These are phyloP conservation scores for Zaprionus lachaisei DNA, from an alignment of 1,140 invertebrate species.

Conservation along the genomic window DNA sequence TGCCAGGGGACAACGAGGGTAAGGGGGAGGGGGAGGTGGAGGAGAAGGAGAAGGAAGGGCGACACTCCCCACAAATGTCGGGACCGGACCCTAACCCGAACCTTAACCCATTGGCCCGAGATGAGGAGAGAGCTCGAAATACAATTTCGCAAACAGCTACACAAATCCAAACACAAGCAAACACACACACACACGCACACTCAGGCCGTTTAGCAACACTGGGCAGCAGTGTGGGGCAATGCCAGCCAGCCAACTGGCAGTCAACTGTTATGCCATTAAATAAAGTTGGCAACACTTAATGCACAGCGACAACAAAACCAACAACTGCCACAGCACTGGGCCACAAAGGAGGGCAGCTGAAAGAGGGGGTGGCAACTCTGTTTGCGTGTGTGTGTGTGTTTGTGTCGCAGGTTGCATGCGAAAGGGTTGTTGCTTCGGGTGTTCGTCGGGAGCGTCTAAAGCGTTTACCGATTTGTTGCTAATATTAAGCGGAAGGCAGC, in stretches of 20 bases:
- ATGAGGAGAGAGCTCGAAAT: constrained; percentile 40
- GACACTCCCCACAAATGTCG: constrained; percentile 45
- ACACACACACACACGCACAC: constrained; percentile 9
- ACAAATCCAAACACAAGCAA: constrained; percentile 41
- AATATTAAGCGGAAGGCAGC: constrained; percentile 45
- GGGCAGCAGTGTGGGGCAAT: constrained; percentile 33
- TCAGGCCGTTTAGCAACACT: constrained; percentile 62
- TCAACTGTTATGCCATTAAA: constrained; percentile 84
- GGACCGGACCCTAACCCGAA: constrained; percentile 6
- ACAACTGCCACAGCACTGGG: constrained; percentile 59
- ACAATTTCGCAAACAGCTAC: constrained; percentile 55
- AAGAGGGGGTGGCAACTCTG: neutral
- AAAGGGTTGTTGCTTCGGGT: constrained; percentile 8
- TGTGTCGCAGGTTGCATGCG: neutral
- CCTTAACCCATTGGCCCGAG: constrained; percentile 19
- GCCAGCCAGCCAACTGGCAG: constrained; percentile 46
- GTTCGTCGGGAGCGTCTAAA: constrained; percentile 26
- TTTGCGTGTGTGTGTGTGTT: constrained; percentile 7
- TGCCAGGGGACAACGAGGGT: neutral
- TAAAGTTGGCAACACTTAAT: constrained; percentile 84
- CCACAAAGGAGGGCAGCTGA: constrained; percentile 7
- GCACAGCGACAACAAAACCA: constrained; percentile 81
- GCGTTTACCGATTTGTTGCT: constrained; percentile 59
- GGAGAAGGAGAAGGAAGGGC: neutral
- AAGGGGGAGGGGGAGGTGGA: neutral